phyloP scores from a whole-genome alignment of 1,140 invertebrate genomes.

The Pseudomyrmex cubaensis region DNA sequence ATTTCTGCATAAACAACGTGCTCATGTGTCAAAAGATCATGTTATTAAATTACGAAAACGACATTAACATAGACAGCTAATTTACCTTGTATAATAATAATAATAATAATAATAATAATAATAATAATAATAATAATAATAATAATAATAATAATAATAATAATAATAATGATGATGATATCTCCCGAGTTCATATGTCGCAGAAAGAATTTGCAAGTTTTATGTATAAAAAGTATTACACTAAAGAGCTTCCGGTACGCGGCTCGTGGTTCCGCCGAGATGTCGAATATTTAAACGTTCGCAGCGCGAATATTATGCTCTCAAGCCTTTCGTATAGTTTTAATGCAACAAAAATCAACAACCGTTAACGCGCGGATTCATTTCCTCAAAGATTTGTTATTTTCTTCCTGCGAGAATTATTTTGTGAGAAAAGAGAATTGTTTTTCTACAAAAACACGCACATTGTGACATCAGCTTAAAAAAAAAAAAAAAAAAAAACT shows the following conservation, averaged over 20 bases:
- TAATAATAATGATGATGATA: no score
- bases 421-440: not conserved
- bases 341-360: not conserved
- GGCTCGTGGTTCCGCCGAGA: not conserved
- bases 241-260: slow-evolving; percentile 27
- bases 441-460: no score
- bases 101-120: no score
- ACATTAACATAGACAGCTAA: slow-evolving; percentile 14
- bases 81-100: slow-evolving; percentile 19
- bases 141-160: no score
- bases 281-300: slow-evolving; percentile 55
- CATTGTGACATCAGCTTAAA: no score
- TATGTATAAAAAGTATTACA: slow-evolving; percentile 35
- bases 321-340: slow-evolving; percentile 49
- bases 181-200: not conserved
- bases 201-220: slow-evolving; percentile 26
- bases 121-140: no score
- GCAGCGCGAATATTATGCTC: slow-evolving; percentile 41
- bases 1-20: slow-evolving; percentile 39
- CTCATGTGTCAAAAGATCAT: slow-evolving; percentile 10
- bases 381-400: not conserved
- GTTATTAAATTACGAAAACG: not conserved
- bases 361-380: not conserved
- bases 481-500: no score
- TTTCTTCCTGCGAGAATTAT: not conserved